Percentiles rank a stretch among this genome's conserved stretches.
Evolutionary conservation across 1,140 invertebrate species (phyloP).

Genomic region (Pogonus chalceus): DNA sequence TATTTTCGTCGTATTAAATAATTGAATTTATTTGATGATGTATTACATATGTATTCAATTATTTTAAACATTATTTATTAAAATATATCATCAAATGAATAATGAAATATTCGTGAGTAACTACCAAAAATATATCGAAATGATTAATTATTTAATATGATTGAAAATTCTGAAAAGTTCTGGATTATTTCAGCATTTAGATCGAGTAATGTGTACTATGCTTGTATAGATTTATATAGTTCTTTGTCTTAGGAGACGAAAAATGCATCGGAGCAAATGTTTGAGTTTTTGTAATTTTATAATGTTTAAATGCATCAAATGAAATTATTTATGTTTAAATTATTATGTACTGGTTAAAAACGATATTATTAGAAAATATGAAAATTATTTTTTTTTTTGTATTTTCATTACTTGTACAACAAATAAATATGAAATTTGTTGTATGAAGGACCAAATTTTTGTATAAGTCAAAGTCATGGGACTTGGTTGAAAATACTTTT

Average conservation of each 20-base stretch:
- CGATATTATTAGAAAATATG: no score
- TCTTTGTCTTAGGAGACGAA: not conserved
- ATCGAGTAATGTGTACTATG: not conserved
- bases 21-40: no score
- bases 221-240: not conserved
- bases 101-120: no score
- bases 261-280: slow-evolving; percentile 5
- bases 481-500: not conserved
- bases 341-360: not conserved
- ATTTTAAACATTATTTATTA: no score
- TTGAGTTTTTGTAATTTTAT: slow-evolving; percentile 6
- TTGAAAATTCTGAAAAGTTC: not conserved
- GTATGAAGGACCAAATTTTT: not conserved
- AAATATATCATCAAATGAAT: no score
- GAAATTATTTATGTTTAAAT: no score
- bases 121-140: no score
- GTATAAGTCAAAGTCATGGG: not conserved
- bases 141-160: not conserved
- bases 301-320: not conserved
- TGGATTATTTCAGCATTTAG: not conserved
- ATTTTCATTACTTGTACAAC: not conserved
- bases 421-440: not conserved
- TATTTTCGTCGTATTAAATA: no score
- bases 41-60: no score
- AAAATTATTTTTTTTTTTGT: not conserved